phyloP scores from a whole-genome alignment of 2,797 vertebrate genomes.

The Propithecus deckenii region DNA sequence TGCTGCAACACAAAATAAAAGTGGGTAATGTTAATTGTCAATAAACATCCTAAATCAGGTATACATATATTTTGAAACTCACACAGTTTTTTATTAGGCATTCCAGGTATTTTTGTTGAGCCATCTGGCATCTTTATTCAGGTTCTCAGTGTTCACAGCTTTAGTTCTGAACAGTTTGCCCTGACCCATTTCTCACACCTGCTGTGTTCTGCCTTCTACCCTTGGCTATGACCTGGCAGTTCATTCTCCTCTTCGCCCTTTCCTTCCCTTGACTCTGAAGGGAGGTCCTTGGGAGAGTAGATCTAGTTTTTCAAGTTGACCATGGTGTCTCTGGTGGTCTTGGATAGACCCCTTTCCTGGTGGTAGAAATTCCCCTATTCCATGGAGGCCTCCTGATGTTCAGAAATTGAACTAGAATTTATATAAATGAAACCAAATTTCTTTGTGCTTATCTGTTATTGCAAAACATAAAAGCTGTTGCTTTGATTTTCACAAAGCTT shows the following conservation, averaged over 20 bases:
- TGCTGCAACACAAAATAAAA: neutral
- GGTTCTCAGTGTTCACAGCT: neutral
- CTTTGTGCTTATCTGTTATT: constrained; percentile 25
- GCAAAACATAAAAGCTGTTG: neutral
- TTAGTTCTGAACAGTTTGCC: neutral
- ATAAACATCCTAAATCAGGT: neutral
- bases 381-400: neutral
- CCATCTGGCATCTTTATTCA: constrained; percentile 19
- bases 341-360: neutral
- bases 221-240: neutral
- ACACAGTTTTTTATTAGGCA: constrained; percentile 40
- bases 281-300: neutral
- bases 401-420: constrained; percentile 37
- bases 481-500: constrained; percentile 46
- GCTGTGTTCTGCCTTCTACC: neutral
- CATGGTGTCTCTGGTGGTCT: neutral
- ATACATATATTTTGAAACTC: constrained; percentile 17
- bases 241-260: neutral
- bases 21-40: neutral
- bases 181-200: constrained; percentile 17
- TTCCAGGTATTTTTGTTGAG: constrained; percentile 41
- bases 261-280: neutral
- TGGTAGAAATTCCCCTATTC: neutral
- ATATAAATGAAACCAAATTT: constrained; percentile 28
- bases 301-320: neutral